Percentiles rank a stretch among this genome's conserved stretches.
Evolutionary conservation across 2,113 vertebrate genomes (phyloP).

Genomic region (Penelope pileata): DNA sequence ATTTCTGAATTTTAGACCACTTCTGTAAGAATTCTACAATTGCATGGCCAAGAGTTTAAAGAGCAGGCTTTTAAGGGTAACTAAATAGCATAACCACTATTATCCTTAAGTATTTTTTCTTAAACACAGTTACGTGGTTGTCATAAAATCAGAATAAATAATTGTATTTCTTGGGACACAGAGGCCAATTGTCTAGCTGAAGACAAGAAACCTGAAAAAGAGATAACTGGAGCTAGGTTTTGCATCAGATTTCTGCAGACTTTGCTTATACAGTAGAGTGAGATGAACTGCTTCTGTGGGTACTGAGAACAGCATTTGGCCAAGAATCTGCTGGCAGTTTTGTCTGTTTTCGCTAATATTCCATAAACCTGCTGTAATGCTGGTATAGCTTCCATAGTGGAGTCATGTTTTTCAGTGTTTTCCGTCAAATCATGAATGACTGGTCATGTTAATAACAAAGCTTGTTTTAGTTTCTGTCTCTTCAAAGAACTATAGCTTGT

Average conservation of each 20-base stretch:
- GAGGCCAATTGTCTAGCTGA: background rate
- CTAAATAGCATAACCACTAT: background rate
- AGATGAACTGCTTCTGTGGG: background rate
- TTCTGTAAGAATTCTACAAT: background rate
- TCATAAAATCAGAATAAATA: background rate
- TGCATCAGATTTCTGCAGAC: background rate
- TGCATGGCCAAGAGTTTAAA: background rate
- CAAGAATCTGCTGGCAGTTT: background rate
- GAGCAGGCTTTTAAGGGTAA: background rate
- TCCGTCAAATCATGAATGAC: background rate
- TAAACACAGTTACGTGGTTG: background rate
- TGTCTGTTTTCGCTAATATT: background rate
- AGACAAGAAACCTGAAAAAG: background rate
- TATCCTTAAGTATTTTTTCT: background rate
- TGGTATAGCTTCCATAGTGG: background rate
- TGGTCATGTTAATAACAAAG: background rate
- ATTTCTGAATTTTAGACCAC: background rate
- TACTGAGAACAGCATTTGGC: background rate
- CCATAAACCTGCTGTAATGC: background rate
- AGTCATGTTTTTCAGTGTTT: background rate
- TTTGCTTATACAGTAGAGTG: background rate
- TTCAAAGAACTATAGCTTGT: background rate
- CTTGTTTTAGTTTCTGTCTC: background rate
- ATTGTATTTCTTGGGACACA: background rate
- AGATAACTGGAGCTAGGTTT: background rate